These are phyloP conservation scores for Hypsopygia costalis DNA, from an alignment of 2,888 invertebrate species.

Conservation along the genomic window DNA sequence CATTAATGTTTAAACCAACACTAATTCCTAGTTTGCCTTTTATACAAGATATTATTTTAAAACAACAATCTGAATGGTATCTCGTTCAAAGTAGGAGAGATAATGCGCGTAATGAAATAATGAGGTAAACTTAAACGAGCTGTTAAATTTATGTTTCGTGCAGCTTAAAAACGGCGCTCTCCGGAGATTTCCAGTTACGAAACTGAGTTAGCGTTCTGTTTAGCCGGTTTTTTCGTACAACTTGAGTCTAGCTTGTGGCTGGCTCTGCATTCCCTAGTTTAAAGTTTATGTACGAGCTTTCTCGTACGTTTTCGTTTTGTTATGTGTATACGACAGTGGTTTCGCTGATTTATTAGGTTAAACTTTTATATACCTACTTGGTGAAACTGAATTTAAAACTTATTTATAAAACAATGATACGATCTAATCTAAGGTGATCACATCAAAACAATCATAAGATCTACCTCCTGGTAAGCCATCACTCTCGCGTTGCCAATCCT, in stretches of 20 bases:
- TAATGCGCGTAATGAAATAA: constrained; percentile 70
- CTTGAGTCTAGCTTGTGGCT: constrained; percentile 54
- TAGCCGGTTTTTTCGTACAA: constrained; percentile 49
- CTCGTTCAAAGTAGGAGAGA: too few species aligned
- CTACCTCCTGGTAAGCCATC: too few species aligned
- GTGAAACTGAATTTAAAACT: too few species aligned
- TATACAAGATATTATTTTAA: too few species aligned
- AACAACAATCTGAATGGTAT: constrained; percentile 24
- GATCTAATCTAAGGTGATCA: too few species aligned
- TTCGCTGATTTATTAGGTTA: constrained; percentile 5
- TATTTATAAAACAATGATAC: too few species aligned
- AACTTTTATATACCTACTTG: not conserved
- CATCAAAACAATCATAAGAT: too few species aligned
- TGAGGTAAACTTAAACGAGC: constrained; percentile 74
- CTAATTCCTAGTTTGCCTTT: too few species aligned
- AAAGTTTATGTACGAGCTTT: constrained; percentile 37
- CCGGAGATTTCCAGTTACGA: constrained; percentile 58
- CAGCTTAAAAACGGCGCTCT: constrained; percentile 70
- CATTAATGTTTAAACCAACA: too few species aligned
- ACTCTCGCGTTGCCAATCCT: too few species aligned
- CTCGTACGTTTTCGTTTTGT: constrained; percentile 24
- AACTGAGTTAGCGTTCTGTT: constrained; percentile 62
- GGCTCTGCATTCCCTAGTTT: constrained; percentile 47
- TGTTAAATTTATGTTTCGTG: constrained; percentile 74
- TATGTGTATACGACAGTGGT: constrained; percentile 7